Evolutionary conservation across 2,888 invertebrate genomes (phyloP).

Genomic region (Lamellibrachia satsuma): DNA sequence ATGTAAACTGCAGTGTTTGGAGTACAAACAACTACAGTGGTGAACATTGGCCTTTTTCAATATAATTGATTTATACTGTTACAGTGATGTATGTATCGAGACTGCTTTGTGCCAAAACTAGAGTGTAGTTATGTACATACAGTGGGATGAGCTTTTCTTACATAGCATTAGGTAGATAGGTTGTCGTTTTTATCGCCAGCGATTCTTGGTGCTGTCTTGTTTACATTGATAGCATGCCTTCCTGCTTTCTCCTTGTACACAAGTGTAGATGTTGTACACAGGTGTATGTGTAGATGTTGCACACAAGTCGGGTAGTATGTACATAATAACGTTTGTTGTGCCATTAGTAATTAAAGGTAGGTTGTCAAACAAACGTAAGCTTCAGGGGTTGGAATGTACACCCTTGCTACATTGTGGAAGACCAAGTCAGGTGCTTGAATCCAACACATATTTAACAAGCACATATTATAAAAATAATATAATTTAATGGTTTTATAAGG

Average conservation of each 20-base stretch:
- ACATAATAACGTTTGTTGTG: not conserved
- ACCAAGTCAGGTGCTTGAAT: too few species aligned
- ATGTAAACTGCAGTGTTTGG: not conserved
- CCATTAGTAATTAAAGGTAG: not conserved
- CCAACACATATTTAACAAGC: too few species aligned
- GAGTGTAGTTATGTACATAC: not conserved
- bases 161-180: not conserved
- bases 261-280: not conserved
- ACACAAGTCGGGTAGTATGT: not conserved
- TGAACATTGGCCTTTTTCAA: not conserved
- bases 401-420: too few species aligned
- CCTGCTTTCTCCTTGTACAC: not conserved
- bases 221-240: not conserved
- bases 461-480: too few species aligned
- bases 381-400: not conserved
- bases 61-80: not conserved
- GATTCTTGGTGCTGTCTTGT: not conserved
- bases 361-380: not conserved
- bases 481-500: too few species aligned
- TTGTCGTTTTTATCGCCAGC: not conserved
- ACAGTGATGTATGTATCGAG: not conserved
- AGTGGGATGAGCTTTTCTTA: not conserved
- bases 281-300: not conserved
- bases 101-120: slow-evolving; percentile 17
- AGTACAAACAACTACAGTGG: not conserved